phyloP scores from a whole-genome alignment of 2,113 vertebrate genomes.

The Protomyctophum bolini region DNA sequence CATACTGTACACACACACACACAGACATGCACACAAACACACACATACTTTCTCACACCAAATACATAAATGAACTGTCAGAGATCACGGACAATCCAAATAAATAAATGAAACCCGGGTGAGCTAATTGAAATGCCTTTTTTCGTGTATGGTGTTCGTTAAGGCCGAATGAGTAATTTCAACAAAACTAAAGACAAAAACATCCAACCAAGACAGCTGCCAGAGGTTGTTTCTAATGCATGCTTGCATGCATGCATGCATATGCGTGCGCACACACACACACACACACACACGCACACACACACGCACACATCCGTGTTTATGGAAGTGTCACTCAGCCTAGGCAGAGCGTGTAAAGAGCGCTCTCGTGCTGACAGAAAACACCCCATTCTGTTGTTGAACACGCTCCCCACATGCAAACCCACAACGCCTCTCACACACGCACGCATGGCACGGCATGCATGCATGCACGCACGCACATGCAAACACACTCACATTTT shows the following conservation, averaged over 20 bases:
- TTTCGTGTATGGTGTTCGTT: conserved; percentile 16
- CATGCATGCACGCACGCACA: conserved; percentile 3
- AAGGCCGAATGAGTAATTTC: conserved; percentile 34
- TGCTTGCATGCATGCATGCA: conserved; percentile 7
- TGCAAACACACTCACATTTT: not conserved
- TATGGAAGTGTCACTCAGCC: conserved; percentile 34
- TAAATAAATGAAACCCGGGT: conserved; percentile 18
- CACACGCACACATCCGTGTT: conserved; percentile 16
- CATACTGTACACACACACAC: not conserved
- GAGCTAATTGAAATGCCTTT: not conserved
- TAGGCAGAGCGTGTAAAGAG: conserved; percentile 32
- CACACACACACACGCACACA: conserved; percentile 9
- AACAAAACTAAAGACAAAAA: conserved; percentile 37
- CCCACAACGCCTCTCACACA: no score
- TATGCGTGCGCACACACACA: not conserved
- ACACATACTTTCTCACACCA: not conserved
- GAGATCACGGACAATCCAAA: conserved; percentile 11
- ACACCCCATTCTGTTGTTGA: conserved; percentile 26
- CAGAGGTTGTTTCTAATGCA: no score
- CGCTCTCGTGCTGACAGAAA: conserved; percentile 2
- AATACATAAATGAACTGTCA: conserved; percentile 26
- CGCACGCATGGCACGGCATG: no score
- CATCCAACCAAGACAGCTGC: conserved; percentile 26
- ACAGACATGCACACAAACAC: not conserved
- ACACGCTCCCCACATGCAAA: conserved; percentile 25